Conservation (phyloP, 2,797 vertebrate genomes). For the Galago senegalensis region DNA sequence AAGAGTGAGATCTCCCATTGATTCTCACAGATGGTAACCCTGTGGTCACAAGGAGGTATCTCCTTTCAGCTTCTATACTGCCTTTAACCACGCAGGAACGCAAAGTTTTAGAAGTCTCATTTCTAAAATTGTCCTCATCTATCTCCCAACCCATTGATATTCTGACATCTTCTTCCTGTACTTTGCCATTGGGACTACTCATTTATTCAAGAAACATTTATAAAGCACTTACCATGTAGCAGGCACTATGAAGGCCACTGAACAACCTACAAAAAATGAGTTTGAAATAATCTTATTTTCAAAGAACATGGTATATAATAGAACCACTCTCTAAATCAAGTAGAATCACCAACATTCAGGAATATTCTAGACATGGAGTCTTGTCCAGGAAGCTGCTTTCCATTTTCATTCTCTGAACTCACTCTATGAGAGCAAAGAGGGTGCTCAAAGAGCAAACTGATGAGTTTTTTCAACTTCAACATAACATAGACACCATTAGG, state of each 20-base stretch:
- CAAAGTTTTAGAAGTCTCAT: constrained; percentile 14
- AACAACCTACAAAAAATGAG: constrained; percentile 14
- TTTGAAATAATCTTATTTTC: not conserved
- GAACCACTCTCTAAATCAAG: constrained; percentile 19
- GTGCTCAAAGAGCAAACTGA: not conserved
- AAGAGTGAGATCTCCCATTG: not conserved
- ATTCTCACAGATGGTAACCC: not conserved
- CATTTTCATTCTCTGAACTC: constrained; percentile 44
- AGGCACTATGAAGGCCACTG: not conserved
- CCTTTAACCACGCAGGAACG: not conserved
- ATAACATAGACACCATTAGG: not conserved
- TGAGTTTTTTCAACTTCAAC: constrained; percentile 25
- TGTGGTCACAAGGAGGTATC: not conserved
- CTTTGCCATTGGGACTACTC: not conserved
- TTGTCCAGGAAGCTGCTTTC: not conserved
- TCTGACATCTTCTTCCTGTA: not conserved
- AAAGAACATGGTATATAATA: not conserved
- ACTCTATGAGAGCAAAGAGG: not conserved
- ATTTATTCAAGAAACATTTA: constrained; percentile 18
- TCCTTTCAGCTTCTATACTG: not conserved
- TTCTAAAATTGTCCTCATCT: constrained; percentile 23
- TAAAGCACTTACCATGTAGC: not conserved
- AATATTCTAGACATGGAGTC: constrained; percentile 10
- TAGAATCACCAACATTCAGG: not conserved
- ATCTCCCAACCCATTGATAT: not conserved